phyloP scores from a whole-genome alignment of 2,113 vertebrate species.

The Solea senegalensis region DNA sequence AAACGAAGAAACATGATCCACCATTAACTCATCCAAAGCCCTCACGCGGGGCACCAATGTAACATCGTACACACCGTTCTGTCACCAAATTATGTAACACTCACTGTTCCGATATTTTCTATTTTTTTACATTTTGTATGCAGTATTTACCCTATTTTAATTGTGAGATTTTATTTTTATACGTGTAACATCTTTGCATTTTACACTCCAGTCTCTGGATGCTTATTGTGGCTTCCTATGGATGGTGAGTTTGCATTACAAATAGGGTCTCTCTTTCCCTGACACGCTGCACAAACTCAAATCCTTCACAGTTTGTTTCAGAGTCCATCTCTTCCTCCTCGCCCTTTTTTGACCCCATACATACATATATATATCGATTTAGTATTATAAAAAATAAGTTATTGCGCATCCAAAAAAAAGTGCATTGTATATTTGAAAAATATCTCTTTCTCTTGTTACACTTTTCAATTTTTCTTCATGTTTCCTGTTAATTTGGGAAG shows the following conservation, averaged over 20 bases:
- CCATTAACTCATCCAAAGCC: constrained; percentile 18
- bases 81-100: constrained; percentile 29
- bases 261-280: constrained; percentile 51
- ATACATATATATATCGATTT: constrained; percentile 69
- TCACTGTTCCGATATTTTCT: constrained; percentile 26
- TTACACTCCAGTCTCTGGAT: constrained; percentile 63
- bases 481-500: constrained; percentile 40
- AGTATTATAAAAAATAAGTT: constrained; percentile 87
- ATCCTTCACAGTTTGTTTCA: constrained; percentile 79
- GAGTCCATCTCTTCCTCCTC: constrained; percentile 53
- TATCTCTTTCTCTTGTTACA: constrained; percentile 76
- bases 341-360: constrained; percentile 59
- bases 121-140: constrained; percentile 46
- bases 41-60: constrained; percentile 5
- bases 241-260: constrained; percentile 64
- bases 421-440: constrained; percentile 84
- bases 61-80: constrained; percentile 48
- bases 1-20: constrained; percentile 30
- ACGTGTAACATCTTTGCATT: constrained; percentile 48
- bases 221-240: constrained; percentile 73
- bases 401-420: constrained; percentile 86
- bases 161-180: constrained; percentile 16
- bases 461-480: constrained; percentile 53
- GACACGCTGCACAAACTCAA: constrained; percentile 63
- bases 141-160: constrained; percentile 21